Conservation (phyloP, 64 coral and sea anemone species). For the Stichodactyla mertensii region DNA sequence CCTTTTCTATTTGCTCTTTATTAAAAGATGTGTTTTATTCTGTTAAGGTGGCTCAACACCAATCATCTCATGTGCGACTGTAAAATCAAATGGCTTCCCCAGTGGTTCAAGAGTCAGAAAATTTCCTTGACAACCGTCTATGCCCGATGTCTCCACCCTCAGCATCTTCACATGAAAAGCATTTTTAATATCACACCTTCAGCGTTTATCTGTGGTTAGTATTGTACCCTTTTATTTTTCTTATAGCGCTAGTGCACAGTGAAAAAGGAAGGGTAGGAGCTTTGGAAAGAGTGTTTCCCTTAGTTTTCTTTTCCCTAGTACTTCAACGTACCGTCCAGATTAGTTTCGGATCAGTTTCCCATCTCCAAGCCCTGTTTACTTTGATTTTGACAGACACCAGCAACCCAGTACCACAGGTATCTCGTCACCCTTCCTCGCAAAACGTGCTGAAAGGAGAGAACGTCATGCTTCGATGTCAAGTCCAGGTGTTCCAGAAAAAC, state of each 20-base stretch:
- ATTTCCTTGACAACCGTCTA: background rate
- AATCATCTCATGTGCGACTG: slow-evolving; percentile 63
- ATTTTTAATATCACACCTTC: slow-evolving; percentile 62
- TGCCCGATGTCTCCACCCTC: slow-evolving; percentile 52
- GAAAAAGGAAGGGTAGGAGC: background rate
- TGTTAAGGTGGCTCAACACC: slow-evolving; percentile 62
- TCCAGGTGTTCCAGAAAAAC: slow-evolving; percentile 58
- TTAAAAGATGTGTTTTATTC: slow-evolving; percentile 7
- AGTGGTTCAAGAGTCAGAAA: slow-evolving; percentile 31
- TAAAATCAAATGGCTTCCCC: slow-evolving; percentile 68
- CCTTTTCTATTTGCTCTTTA: background rate
- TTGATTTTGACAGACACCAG: slow-evolving; percentile 30
- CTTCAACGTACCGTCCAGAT: too few species aligned
- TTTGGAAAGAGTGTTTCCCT: background rate
- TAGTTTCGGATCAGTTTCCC: too few species aligned
- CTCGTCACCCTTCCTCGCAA: slow-evolving; percentile 19
- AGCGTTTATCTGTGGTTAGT: slow-evolving; percentile 77
- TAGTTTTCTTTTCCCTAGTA: too few species aligned
- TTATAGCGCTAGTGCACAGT: background rate
- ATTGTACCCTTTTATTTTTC: background rate
- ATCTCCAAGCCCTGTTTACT: background rate
- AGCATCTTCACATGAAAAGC: slow-evolving; percentile 51
- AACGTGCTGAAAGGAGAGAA: slow-evolving; percentile 53
- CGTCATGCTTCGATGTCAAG: slow-evolving; percentile 52
- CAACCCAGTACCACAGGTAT: slow-evolving; percentile 60